phyloP scores from a whole-genome alignment of 1,140 invertebrate species.

The Drosophila elegans region DNA sequence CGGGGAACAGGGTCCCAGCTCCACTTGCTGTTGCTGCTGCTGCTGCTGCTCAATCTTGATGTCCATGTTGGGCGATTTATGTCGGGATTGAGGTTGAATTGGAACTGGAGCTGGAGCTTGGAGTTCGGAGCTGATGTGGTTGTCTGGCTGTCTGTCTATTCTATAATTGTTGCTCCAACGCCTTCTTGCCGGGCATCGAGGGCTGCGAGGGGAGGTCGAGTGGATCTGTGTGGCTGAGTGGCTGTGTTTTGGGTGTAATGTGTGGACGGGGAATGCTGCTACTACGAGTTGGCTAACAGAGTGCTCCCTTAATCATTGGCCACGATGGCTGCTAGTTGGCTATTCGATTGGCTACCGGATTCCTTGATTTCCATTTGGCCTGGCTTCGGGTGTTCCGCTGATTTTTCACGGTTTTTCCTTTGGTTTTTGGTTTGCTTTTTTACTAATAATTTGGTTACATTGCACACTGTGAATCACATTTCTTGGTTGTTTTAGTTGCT shows the following conservation, averaged over 20 bases:
- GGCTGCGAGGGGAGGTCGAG: conserved; percentile 12
- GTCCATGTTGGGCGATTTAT: conserved; percentile 65
- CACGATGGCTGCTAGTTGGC: conserved; percentile 64
- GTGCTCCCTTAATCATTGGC: conserved; percentile 71
- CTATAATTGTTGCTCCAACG: conserved; percentile 60
- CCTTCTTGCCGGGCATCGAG: conserved; percentile 54
- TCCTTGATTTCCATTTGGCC: conserved; percentile 71
- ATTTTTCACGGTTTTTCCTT: conserved; percentile 14
- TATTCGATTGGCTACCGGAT: conserved; percentile 59
- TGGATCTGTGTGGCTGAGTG: conserved; percentile 15
- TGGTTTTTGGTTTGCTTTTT: conserved; percentile 24
- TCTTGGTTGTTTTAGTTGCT: conserved; percentile 60
- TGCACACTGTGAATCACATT: conserved; percentile 79
- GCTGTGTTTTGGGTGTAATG: conserved; percentile 14
- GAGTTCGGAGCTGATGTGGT: conserved; percentile 30
- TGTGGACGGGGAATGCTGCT: conserved; percentile 51
- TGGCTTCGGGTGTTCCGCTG: conserved; percentile 24
- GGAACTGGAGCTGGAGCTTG: conserved; percentile 5
- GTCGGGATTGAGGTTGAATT: conserved; percentile 37
- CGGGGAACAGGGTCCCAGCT: conserved; percentile 88
- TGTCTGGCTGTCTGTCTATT: conserved; percentile 52
- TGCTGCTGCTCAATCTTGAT: conserved; percentile 85
- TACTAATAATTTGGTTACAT: conserved; percentile 59
- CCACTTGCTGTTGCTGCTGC: conserved; percentile 85
- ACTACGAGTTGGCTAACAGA: conserved; percentile 58